Evolutionary conservation across 2,113 vertebrate species (phyloP).

Genomic region (Cebus imitator): DNA sequence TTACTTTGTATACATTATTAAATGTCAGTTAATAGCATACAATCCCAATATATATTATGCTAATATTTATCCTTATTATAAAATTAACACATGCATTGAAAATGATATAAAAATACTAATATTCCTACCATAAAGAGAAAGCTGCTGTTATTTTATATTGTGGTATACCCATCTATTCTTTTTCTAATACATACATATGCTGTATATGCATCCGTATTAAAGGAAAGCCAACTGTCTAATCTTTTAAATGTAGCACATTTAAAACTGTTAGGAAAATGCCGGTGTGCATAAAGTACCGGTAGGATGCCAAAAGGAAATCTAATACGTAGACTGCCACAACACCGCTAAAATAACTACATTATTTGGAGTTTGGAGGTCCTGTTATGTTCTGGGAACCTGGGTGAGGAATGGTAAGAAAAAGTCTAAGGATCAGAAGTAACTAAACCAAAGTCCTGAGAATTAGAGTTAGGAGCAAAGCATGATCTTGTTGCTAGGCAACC

Average conservation of each 20-base stretch:
- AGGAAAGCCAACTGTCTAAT: not conserved
- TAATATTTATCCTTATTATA: not conserved
- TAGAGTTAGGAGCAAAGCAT: conserved; percentile 16
- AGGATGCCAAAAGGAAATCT: not conserved
- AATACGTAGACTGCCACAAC: not conserved
- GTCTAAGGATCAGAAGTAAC: conserved; percentile 12
- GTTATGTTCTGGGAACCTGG: not conserved
- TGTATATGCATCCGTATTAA: not conserved
- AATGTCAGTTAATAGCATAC: not conserved
- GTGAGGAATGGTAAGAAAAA: not conserved
- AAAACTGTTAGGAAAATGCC: not conserved
- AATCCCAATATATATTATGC: not conserved
- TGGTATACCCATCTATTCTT: not conserved
- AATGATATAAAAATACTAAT: not conserved
- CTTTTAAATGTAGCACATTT: not conserved
- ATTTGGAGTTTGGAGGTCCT: not conserved
- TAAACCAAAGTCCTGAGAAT: not conserved
- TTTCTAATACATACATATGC: not conserved
- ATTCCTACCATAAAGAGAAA: not conserved
- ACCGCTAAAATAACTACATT: not conserved
- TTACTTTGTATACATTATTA: not conserved
- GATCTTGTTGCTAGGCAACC: conserved; percentile 65
- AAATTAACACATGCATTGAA: conserved; percentile 6
- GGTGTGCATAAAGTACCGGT: not conserved
- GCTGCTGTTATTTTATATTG: not conserved